Conservation (phyloP, 2,888 invertebrate genomes). For the Acanthoscelides obtectus region DNA sequence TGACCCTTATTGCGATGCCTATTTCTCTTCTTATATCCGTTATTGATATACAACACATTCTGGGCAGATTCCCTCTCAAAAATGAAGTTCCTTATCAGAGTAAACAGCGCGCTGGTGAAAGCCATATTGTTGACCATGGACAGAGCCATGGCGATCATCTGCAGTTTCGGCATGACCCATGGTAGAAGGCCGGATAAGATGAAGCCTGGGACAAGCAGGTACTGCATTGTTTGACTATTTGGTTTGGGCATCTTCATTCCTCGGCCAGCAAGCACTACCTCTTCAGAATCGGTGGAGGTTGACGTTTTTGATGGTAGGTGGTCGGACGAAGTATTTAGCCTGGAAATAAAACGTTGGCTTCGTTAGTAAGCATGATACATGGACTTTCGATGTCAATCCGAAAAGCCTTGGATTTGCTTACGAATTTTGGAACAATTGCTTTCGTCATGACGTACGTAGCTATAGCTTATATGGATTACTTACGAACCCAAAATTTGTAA, state of each 20-base stretch:
- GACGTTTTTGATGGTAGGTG: too few species aligned
- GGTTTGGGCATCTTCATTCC: conserved; percentile 20
- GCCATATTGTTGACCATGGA: conserved; percentile 65
- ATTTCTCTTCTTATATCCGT: conserved; percentile 51
- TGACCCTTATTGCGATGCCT: background rate
- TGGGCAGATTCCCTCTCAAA: conserved; percentile 53
- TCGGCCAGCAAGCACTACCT: background rate
- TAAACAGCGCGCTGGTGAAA: conserved; percentile 57
- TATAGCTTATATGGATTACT: too few species aligned
- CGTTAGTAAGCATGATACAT: too few species aligned
- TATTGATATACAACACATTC: conserved; percentile 55
- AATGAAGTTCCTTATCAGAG: conserved; percentile 55
- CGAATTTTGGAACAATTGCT: too few species aligned
- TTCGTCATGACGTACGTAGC: too few species aligned
- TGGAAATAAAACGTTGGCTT: too few species aligned
- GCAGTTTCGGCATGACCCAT: conserved; percentile 62
- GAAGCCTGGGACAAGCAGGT: conserved; percentile 53
- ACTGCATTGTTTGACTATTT: conserved; percentile 14
- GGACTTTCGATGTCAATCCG: too few species aligned
- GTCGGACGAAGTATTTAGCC: too few species aligned
- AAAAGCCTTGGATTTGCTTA: too few species aligned
- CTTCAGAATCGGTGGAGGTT: background rate
- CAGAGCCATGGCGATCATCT: conserved; percentile 59
- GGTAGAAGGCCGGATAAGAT: conserved; percentile 64
- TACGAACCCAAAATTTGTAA: too few species aligned